Conservation (phyloP, 2,113 vertebrate genomes). For the Anguilla rostrata region DNA sequence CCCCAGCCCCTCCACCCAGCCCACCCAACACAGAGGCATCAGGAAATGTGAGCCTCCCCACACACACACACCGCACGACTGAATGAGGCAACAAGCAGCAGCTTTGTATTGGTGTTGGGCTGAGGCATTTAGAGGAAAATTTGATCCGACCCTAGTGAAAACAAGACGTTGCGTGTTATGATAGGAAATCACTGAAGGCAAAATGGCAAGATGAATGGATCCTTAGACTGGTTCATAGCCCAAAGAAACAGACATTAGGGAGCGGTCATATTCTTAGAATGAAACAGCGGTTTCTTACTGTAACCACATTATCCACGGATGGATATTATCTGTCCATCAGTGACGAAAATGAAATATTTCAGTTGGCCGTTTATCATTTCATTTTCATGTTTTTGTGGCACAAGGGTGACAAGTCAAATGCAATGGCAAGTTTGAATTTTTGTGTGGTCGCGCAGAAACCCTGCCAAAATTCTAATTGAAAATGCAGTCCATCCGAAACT, state of each 20-base stretch:
- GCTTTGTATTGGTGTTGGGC: neutral
- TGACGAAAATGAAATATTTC: no score
- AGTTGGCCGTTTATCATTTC: no score
- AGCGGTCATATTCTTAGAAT: neutral
- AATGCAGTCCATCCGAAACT: no score
- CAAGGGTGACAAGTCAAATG: no score
- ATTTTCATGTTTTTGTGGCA: no score
- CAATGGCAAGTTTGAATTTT: no score
- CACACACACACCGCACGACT: neutral
- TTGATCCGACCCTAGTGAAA: neutral
- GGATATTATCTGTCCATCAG: no score
- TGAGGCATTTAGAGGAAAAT: neutral
- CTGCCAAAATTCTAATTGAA: no score
- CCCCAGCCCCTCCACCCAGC: slow-evolving; percentile 51
- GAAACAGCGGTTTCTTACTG: neutral
- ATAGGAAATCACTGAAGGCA: neutral
- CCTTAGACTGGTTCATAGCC: neutral
- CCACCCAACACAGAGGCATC: slow-evolving; percentile 62
- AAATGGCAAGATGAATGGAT: neutral
- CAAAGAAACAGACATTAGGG: neutral
- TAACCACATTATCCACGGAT: no score
- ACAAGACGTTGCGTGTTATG: neutral
- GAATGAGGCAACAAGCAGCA: neutral
- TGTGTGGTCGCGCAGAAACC: no score
- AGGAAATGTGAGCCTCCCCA: slow-evolving; percentile 74